Evolutionary conservation across 2,888 invertebrate species (phyloP).

Genomic region (Schizotus pectinicornis): DNA sequence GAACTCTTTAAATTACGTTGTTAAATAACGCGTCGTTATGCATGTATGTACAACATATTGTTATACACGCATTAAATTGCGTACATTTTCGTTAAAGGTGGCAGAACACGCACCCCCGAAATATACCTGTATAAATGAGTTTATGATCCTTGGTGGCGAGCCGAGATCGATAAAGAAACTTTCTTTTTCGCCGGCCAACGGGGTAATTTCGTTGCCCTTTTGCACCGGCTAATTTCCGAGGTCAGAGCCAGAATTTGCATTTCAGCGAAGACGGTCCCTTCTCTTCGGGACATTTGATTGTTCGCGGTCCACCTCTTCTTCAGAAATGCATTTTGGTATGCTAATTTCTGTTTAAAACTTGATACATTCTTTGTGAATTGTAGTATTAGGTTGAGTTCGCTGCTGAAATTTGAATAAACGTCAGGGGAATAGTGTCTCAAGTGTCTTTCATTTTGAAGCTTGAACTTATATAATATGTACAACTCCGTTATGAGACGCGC

Average conservation of each 20-base stretch:
- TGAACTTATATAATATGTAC: conserved; percentile 29
- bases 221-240: too few relatives aligned
- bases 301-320: conserved; percentile 45
- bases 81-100: background rate
- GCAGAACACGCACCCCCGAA: conserved; percentile 6
- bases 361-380: conserved; percentile 44
- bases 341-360: conserved; percentile 48
- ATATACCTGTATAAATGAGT: background rate
- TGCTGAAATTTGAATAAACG: conserved; percentile 37
- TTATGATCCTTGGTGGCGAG: background rate
- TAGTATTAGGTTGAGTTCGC: conserved; percentile 33
- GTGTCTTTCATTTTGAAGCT: conserved; percentile 29
- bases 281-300: conserved; percentile 44
- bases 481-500: conserved; percentile 7
- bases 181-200: too few relatives aligned
- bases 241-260: too few relatives aligned
- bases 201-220: too few relatives aligned
- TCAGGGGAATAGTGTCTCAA: conserved; percentile 32
- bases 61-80: background rate
- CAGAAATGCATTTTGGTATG: conserved; percentile 43
- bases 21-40: background rate
- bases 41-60: background rate
- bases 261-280: too few relatives aligned
- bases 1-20: background rate
- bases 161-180: too few relatives aligned